Evolutionary conservation across 1,140 invertebrate species (phyloP).

Genomic region (Rhopalosiphum padi): DNA sequence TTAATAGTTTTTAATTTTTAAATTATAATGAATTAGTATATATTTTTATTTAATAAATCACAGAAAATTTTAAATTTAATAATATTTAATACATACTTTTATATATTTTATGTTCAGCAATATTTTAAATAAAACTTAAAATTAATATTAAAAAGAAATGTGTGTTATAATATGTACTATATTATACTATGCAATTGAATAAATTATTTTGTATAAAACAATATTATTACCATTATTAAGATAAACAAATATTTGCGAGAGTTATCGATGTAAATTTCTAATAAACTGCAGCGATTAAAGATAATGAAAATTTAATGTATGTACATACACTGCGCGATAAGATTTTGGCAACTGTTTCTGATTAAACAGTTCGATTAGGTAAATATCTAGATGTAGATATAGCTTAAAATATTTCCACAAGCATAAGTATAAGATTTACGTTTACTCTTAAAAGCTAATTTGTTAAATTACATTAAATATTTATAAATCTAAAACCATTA

Average conservation of each 20-base stretch:
- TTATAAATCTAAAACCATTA: neutral
- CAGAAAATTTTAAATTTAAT: neutral
- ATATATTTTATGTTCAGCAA: neutral
- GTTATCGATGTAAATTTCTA: neutral
- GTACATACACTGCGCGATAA: neutral
- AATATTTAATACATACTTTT: neutral
- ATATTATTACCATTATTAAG: neutral
- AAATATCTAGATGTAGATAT: neutral
- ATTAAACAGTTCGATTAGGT: neutral
- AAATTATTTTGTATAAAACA: neutral
- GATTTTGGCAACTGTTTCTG: constrained; percentile 17
- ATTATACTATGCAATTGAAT: neutral
- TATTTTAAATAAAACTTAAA: neutral
- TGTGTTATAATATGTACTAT: neutral
- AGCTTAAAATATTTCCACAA: neutral
- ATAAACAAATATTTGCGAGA: neutral
- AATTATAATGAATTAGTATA: neutral
- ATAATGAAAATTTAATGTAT: neutral
- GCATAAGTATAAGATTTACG: neutral
- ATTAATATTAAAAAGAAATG: neutral
- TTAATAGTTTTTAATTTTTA: neutral
- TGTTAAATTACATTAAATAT: neutral
- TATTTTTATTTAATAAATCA: neutral
- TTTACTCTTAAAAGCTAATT: neutral
- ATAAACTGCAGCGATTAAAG: neutral